Evolutionary conservation across 2,888 invertebrate species (phyloP).

Genomic region (Exephanes ischioxanthus): DNA sequence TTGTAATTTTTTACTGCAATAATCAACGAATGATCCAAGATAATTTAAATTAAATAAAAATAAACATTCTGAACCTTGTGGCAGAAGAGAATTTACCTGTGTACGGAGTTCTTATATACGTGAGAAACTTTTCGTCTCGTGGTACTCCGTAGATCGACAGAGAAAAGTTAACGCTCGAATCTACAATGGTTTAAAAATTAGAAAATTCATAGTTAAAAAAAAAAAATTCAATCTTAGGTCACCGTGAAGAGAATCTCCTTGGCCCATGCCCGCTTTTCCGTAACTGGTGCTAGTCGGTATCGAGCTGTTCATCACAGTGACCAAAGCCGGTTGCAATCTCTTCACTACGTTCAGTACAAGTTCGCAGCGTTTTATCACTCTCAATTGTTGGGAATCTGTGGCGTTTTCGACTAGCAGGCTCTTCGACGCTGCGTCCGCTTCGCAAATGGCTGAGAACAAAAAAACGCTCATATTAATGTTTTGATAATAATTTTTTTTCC

Average conservation of each 20-base stretch:
- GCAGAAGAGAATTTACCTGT: conserved; percentile 75
- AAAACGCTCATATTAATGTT: background rate
- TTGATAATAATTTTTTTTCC: background rate
- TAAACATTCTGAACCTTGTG: background rate
- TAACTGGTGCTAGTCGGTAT: conserved; percentile 73
- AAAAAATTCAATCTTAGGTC: conserved; percentile 42
- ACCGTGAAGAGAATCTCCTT: conserved; percentile 76
- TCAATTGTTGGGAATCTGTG: conserved; percentile 81
- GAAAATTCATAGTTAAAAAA: background rate
- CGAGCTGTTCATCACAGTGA: conserved; percentile 78
- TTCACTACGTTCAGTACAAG: conserved; percentile 81
- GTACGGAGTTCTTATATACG: conserved; percentile 82
- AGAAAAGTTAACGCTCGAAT: conserved; percentile 72
- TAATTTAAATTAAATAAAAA: conserved; percentile 15
- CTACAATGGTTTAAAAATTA: conserved; percentile 65
- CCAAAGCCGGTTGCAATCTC: conserved; percentile 79
- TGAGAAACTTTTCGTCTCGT: conserved; percentile 74
- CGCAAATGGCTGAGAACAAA: conserved; percentile 79
- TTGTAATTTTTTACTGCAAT: conserved; percentile 80
- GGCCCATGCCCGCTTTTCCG: conserved; percentile 73
- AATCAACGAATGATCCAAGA: background rate
- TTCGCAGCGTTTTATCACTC: conserved; percentile 83
- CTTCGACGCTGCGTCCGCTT: conserved; percentile 80
- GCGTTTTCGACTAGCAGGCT: conserved; percentile 77
- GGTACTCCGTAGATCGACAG: conserved; percentile 73